Evolutionary conservation across 2,888 invertebrate species (phyloP).

Genomic region (Temnothorax rugatulus): DNA sequence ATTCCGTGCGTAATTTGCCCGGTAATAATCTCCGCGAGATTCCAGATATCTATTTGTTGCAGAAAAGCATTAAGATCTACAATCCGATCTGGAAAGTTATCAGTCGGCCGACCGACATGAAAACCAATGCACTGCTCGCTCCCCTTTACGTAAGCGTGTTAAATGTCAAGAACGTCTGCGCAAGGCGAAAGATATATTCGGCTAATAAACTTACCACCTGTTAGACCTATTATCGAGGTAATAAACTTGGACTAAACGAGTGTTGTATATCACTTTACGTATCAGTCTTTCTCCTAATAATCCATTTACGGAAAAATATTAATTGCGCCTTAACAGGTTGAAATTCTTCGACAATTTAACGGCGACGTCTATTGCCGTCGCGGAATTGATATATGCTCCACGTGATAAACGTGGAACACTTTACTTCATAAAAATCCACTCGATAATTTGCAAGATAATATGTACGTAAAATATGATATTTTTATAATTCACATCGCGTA

Average conservation of each 20-base stretch:
- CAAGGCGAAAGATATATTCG: conserved; percentile 40
- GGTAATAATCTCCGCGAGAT: conserved; percentile 22
- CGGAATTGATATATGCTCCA: not conserved
- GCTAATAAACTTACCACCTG: conserved; percentile 45
- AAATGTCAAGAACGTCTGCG: conserved; percentile 41
- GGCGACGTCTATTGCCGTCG: not conserved
- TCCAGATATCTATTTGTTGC: conserved; percentile 1
- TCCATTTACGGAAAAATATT: not conserved
- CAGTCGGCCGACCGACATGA: conserved; percentile 14
- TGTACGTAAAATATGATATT: not conserved
- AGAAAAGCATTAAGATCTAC: conserved; percentile 1
- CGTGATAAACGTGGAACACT: not conserved
- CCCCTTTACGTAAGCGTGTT: conserved; percentile 33
- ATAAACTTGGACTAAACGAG: conserved; percentile 31
- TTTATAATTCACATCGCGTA: not conserved
- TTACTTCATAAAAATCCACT: not conserved
- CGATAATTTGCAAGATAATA: not conserved
- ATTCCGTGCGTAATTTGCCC: conserved; percentile 15
- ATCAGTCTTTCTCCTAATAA: conserved; percentile 5
- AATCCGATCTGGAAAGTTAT: conserved; percentile 13
- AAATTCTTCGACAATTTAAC: conserved; percentile 7
- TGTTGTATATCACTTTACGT: conserved; percentile 19
- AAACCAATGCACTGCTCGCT: conserved; percentile 19
- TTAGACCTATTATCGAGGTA: conserved; percentile 15
- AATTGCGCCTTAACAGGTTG: not conserved